Evolutionary conservation across 2,113 vertebrate genomes (phyloP).

Genomic region (Nibea coibor): DNA sequence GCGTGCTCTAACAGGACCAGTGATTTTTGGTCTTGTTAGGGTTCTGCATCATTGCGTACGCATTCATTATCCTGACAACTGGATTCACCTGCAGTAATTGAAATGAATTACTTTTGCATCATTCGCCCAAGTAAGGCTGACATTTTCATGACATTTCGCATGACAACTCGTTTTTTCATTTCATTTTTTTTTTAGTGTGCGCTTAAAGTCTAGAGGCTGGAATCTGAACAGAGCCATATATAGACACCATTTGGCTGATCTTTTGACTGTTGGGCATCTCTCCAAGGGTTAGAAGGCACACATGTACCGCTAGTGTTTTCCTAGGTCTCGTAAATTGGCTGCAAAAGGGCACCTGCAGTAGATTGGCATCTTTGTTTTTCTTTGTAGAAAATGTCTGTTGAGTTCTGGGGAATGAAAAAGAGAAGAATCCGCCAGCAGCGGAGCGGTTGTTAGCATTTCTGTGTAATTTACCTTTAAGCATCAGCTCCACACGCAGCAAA

Average conservation of each 20-base stretch:
- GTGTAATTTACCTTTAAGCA: not conserved
- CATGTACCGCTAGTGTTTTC: conserved; percentile 23
- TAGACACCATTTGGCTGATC: conserved; percentile 48
- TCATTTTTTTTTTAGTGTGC: not conserved
- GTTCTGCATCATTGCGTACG: not conserved
- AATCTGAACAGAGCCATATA: conserved; percentile 58
- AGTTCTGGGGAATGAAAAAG: conserved; percentile 10
- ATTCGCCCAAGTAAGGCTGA: not conserved
- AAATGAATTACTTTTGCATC: not conserved
- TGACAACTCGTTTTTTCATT: not conserved
- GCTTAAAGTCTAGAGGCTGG: conserved; percentile 10
- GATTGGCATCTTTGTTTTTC: conserved; percentile 39
- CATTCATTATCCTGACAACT: not conserved
- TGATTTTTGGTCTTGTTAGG: not conserved
- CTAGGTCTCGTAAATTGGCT: conserved; percentile 26
- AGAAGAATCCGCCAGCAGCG: not conserved
- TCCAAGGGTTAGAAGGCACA: conserved; percentile 49
- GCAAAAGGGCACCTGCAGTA: conserved; percentile 50
- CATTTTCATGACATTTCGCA: conserved; percentile 1
- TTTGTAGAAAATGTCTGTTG: conserved; percentile 25
- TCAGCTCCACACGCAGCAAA: not conserved
- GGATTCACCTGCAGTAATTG: not conserved
- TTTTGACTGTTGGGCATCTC: conserved; percentile 53
- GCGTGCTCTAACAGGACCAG: not conserved
- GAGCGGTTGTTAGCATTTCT: not conserved